phyloP scores from a whole-genome alignment of 2,113 vertebrate species.

The Solea solea region DNA sequence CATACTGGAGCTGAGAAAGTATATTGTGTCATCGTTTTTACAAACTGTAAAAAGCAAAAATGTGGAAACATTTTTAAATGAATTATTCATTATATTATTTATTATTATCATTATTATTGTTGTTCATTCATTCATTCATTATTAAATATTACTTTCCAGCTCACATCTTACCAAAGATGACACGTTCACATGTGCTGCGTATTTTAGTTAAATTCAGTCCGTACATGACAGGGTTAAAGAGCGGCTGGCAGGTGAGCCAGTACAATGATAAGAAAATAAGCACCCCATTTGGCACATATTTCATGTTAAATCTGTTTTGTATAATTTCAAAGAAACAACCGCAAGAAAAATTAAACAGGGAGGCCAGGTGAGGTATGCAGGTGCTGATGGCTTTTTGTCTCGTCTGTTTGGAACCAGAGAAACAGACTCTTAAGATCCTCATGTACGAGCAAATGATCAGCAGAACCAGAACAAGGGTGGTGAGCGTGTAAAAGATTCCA shows the following conservation, averaged over 20 bases:
- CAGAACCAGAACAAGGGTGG: not conserved
- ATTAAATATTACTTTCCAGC: not conserved
- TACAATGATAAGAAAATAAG: conserved; percentile 57
- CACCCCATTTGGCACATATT: not conserved
- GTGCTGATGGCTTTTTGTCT: conserved; percentile 62
- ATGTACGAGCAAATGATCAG: not conserved
- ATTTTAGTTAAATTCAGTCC: conserved; percentile 62
- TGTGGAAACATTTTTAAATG: too few species aligned
- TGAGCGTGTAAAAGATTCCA: conserved; percentile 15
- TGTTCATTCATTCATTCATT: too few species aligned
- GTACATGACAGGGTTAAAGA: conserved; percentile 66
- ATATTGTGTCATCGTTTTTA: too few species aligned
- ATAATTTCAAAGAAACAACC: conserved; percentile 48
- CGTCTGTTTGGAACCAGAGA: conserved; percentile 19
- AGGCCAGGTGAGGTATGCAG: conserved; percentile 64
- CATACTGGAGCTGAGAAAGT: too few species aligned
- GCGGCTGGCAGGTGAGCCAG: conserved; percentile 41
- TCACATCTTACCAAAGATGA: not conserved
- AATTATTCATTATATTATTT: too few species aligned
- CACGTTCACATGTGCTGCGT: conserved; percentile 5
- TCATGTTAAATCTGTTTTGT: conserved; percentile 58
- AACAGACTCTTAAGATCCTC: not conserved
- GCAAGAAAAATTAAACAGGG: conserved; percentile 59
- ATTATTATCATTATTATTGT: too few species aligned
- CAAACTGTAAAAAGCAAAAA: too few species aligned